Evolutionary conservation across 2,113 vertebrate species (phyloP), one percentile per base, ranked within the genome.

Genomic region (Sceloporus tristichus): DNA sequence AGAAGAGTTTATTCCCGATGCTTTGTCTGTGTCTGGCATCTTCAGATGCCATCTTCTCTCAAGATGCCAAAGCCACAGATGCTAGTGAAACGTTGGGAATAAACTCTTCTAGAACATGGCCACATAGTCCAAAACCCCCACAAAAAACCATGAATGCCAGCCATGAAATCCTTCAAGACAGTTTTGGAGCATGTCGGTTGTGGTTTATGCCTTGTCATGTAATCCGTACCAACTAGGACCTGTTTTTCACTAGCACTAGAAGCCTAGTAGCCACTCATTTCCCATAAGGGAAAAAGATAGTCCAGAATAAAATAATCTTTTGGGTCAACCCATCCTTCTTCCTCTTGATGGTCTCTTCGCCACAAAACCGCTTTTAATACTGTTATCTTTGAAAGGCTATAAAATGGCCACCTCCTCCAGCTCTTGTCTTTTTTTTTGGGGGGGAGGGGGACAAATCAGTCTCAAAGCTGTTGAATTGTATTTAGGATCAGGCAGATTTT

Each of bases 171-270:
- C 34, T 34, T 34, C 34, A 38, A 29, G 9, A 1, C 27, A 79
- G 9, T 62, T 88, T 74, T 11, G 82, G 79, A 18, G 38, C 79
- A 79, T 25, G n/a, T 29, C 34, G 66, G 82, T 81, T 83, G 25
- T 40, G 38, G 0, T 1, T 76, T 91, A 90, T 65, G 88, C 87
- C 80, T 79, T 38, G 71, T 81, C 10, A 6, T 78, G 8, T 0
- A 13, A 21, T 79, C 21, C 87, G 79, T 85, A 5, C 2, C 85
- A 59, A 40, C 70, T 9, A 3, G 40, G 86, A 25, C 29, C 0
- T 77, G 27, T 73, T 65, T 34, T 3, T 2, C 4, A 27, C 56
- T 19, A 0, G 9, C 13, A 82, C 14, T 7, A 9, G 1, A 0
- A 1, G 0, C 3, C 1, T 42, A 21, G 71, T 75, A 81, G 79